These are phyloP conservation scores for Salvator merianae DNA, from an alignment of 2,113 vertebrate genomes.

Conservation along the genomic window DNA sequence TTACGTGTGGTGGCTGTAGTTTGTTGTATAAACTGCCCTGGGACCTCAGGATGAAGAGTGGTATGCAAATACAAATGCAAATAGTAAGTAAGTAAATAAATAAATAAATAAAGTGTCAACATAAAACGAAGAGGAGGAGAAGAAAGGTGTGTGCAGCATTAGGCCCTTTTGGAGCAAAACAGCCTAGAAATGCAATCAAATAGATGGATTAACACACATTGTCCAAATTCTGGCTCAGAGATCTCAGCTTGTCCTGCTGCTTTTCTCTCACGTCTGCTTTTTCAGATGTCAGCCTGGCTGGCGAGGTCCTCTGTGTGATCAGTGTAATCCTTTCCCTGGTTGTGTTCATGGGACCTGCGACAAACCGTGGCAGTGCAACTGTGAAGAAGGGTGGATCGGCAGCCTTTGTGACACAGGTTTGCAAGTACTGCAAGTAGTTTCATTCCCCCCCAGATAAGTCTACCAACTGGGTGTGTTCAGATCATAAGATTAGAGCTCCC, in stretches of 20 bases:
- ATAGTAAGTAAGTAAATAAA: too few relatives aligned
- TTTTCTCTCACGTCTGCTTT: constrained; percentile 22
- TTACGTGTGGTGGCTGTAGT: too few relatives aligned
- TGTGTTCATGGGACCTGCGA: constrained; percentile 87
- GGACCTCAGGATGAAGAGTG: too few relatives aligned
- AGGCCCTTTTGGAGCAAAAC: too few relatives aligned
- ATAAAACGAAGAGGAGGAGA: too few relatives aligned
- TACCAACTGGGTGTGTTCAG: too few relatives aligned
- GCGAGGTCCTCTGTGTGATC: constrained; percentile 86
- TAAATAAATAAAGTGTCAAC: too few relatives aligned
- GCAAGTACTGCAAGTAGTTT: constrained; percentile 22
- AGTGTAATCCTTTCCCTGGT: constrained; percentile 85
- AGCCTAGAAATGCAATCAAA: too few relatives aligned
- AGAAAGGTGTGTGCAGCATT: too few relatives aligned
- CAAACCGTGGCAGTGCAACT: constrained; percentile 92
- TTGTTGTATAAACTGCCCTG: too few relatives aligned
- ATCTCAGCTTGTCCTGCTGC: not conserved
- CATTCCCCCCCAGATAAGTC: too few relatives aligned
- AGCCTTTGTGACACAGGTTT: constrained; percentile 90
- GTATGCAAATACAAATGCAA: too few relatives aligned
- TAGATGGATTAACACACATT: not conserved
- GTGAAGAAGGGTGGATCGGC: constrained; percentile 90
- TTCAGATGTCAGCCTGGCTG: constrained; percentile 90
- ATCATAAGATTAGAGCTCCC: constrained; percentile 60
- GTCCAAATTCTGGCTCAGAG: constrained; percentile 5